These are phyloP conservation scores for Diuraphis noxia DNA, from an alignment of 1,140 invertebrate genomes.

Conservation along the genomic window DNA sequence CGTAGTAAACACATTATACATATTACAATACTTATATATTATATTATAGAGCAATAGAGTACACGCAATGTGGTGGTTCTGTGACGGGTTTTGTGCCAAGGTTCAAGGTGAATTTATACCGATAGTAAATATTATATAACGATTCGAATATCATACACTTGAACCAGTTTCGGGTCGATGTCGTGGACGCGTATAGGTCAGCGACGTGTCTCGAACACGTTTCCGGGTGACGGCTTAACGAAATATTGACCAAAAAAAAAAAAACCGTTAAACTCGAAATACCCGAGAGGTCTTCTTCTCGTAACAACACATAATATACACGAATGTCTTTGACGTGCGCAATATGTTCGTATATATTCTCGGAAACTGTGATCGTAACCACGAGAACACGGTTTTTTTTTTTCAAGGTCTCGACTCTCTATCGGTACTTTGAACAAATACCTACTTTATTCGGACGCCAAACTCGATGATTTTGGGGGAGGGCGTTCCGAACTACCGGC, in stretches of 20 bases:
- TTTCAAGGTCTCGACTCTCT: neutral
- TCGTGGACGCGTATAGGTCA: neutral
- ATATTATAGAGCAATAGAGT: constrained; percentile 2
- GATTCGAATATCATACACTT: neutral
- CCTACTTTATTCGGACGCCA: neutral
- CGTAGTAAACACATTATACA: neutral
- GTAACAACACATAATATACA: neutral
- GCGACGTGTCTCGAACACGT: neutral
- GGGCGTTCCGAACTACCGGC: neutral
- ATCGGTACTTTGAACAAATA: neutral
- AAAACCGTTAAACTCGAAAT: neutral
- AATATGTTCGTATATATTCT: neutral
- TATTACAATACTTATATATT: neutral
- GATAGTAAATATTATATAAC: neutral
- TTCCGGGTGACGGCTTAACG: neutral
- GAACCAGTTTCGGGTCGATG: neutral
- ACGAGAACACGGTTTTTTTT: neutral
- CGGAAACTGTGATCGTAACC: neutral
- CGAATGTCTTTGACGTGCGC: neutral
- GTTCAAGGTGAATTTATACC: constrained; percentile 28
- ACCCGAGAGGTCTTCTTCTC: neutral
- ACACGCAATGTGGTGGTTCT: constrained; percentile 7
- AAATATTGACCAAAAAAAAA: neutral
- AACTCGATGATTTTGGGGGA: neutral
- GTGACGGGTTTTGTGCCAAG: neutral